Conservation (phyloP, 2,113 vertebrate genomes). For the Anoplopoma fimbria region DNA sequence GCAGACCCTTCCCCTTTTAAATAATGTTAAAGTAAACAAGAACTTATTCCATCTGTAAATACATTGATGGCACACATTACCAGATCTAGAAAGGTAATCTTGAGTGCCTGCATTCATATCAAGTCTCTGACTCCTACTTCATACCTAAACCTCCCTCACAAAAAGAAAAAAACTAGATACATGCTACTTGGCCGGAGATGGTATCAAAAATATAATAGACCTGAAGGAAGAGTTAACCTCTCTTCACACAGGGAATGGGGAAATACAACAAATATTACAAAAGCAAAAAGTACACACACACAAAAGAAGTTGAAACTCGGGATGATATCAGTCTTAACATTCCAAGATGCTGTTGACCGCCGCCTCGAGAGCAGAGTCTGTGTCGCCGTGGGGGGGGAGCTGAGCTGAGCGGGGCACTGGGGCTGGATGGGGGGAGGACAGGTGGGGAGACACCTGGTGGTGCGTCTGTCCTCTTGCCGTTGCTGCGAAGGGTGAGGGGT, state of each 20-base stretch:
- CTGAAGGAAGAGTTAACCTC: conserved; percentile 56
- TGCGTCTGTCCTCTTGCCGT: conserved; percentile 59
- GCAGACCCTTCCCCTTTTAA: conserved; percentile 16
- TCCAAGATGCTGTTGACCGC: conserved; percentile 99
- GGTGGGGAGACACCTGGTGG: conserved; percentile 54
- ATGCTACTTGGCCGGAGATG: conserved; percentile 61
- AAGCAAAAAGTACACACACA: conserved; percentile 7
- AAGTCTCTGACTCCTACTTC: conserved; percentile 4
- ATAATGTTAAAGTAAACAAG: conserved; percentile 23
- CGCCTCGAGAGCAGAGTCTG: conserved; percentile 97
- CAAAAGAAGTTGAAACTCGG: conserved; percentile 29
- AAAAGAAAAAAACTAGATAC: conserved; percentile 27
- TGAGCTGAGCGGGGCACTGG: conserved; percentile 84
- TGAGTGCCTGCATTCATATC: conserved; percentile 50
- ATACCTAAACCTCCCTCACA: conserved; percentile 1
- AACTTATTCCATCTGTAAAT: conserved; percentile 24
- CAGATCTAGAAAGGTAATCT: conserved; percentile 55
- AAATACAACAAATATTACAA: conserved; percentile 11
- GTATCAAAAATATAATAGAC: conserved; percentile 29
- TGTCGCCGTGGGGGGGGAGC: conserved; percentile 88
- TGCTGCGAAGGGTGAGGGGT: conserved; percentile 46
- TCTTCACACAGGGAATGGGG: conserved; percentile 55
- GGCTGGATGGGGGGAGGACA: conserved; percentile 64
- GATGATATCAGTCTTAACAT: conserved; percentile 87
- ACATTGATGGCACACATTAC: conserved; percentile 75